These are phyloP conservation scores for Hycleus phaleratus DNA, from an alignment of 1,140 invertebrate species.

Conservation along the genomic window DNA sequence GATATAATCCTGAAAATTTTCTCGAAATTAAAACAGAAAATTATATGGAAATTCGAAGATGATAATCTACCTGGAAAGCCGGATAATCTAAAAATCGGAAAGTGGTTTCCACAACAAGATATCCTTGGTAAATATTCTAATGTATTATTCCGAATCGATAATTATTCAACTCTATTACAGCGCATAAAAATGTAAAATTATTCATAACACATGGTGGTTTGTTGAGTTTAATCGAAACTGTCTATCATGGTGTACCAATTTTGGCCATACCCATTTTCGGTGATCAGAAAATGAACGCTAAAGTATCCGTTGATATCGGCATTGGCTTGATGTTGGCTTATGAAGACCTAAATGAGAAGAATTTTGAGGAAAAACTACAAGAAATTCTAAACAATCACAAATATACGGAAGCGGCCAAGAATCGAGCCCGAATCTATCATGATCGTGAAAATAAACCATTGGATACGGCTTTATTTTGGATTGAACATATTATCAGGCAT, in stretches of 20 bases:
- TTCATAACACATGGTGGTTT: conserved; percentile 52
- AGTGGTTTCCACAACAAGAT: conserved; percentile 66
- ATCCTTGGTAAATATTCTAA: conserved; percentile 47
- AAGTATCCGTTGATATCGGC: conserved; percentile 35
- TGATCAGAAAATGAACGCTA: conserved; percentile 47
- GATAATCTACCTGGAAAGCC: conserved; percentile 45
- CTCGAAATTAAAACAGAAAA: conserved; percentile 30
- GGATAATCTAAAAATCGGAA: conserved; percentile 52
- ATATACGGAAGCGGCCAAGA: conserved; percentile 33
- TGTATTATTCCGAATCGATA: not conserved
- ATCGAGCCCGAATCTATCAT: conserved; percentile 43
- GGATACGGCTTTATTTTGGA: conserved; percentile 57
- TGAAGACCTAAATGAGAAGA: conserved; percentile 30
- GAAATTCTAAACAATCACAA: conserved; percentile 31
- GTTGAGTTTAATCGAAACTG: conserved; percentile 45
- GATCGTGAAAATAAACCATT: conserved; percentile 47
- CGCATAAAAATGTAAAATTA: conserved; percentile 43
- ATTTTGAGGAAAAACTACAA: conserved; percentile 23
- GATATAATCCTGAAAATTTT: conserved; percentile 35
- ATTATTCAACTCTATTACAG: conserved; percentile 23
- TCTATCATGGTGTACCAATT: conserved; percentile 46
- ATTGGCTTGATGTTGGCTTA: conserved; percentile 32
- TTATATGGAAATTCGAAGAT: conserved; percentile 63
- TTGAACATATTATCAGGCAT: conserved; percentile 57
- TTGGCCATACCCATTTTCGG: conserved; percentile 46